Evolutionary conservation across 1,140 invertebrate genomes (phyloP).

Genomic region (Lepidurus arcticus): DNA sequence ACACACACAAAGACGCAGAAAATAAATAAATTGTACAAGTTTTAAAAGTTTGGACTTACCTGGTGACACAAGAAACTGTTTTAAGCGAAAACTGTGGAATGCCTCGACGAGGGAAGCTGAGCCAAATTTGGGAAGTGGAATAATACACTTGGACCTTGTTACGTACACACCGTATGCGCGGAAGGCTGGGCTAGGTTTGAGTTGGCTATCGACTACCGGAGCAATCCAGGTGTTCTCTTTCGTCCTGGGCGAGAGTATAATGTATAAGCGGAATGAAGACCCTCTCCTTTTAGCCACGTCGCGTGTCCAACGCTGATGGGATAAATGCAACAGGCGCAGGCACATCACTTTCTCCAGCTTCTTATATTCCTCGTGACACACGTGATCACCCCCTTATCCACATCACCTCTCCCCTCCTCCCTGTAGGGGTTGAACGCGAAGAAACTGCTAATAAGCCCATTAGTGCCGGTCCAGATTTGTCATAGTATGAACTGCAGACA

Average conservation of each 20-base stretch:
- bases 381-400: neutral
- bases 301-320: constrained; percentile 12
- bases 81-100: too few relatives aligned
- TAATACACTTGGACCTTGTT: too few relatives aligned
- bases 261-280: neutral
- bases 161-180: too few relatives aligned
- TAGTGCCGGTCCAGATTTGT: neutral
- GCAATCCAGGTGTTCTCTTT: neutral
- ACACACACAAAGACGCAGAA: too few relatives aligned
- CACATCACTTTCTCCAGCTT: neutral
- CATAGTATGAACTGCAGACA: neutral
- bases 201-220: too few relatives aligned
- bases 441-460: constrained; percentile 2
- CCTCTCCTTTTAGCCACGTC: neutral
- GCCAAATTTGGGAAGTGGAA: too few relatives aligned
- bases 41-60: too few relatives aligned
- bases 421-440: neutral
- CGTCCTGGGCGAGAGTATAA: neutral
- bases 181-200: too few relatives aligned
- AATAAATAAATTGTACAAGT: too few relatives aligned
- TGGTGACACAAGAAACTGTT: too few relatives aligned
- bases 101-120: too few relatives aligned
- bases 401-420: neutral
- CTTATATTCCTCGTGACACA: neutral
- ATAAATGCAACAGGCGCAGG: constrained; percentile 17